Percentiles rank a stretch among this genome's conserved stretches.
Conservation (phyloP, 1,140 invertebrate species). For the Nebria ingens region DNA sequence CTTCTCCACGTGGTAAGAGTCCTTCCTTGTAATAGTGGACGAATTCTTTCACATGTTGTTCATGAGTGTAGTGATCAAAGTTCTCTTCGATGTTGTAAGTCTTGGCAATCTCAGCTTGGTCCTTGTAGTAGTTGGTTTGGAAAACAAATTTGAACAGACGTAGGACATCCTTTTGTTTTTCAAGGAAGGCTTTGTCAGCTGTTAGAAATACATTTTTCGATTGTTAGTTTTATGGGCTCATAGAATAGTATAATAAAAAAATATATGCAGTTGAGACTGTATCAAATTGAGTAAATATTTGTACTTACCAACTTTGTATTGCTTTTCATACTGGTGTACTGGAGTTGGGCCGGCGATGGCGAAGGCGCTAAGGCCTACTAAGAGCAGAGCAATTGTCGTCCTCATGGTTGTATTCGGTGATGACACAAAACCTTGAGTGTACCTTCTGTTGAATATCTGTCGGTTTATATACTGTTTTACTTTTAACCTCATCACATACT, state of each 20-base stretch:
- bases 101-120: slow-evolving; percentile 37
- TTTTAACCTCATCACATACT: not conserved
- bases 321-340: slow-evolving; percentile 9
- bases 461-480: not conserved
- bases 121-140: slow-evolving; percentile 38
- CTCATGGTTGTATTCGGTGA: slow-evolving; percentile 17
- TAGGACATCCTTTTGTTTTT: slow-evolving; percentile 46
- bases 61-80: slow-evolving; percentile 39
- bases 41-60: slow-evolving; percentile 47
- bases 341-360: slow-evolving; percentile 14
- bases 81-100: slow-evolving; percentile 42
- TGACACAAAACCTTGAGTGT: slow-evolving; percentile 4
- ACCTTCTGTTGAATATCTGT: not conserved
- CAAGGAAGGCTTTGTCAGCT: slow-evolving; percentile 43
- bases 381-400: slow-evolving; percentile 15
- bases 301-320: slow-evolving; percentile 22
- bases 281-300: not conserved
- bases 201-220: not conserved
- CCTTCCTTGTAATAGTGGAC: slow-evolving; percentile 34
- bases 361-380: slow-evolving; percentile 19
- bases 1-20: slow-evolving; percentile 30
- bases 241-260: not conserved
- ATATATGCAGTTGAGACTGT: not conserved
- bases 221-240: not conserved
- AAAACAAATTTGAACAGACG: slow-evolving; percentile 47